These are phyloP conservation scores for Valencia hispanica DNA, from an alignment of 2,797 vertebrate genomes.

Conservation along the genomic window DNA sequence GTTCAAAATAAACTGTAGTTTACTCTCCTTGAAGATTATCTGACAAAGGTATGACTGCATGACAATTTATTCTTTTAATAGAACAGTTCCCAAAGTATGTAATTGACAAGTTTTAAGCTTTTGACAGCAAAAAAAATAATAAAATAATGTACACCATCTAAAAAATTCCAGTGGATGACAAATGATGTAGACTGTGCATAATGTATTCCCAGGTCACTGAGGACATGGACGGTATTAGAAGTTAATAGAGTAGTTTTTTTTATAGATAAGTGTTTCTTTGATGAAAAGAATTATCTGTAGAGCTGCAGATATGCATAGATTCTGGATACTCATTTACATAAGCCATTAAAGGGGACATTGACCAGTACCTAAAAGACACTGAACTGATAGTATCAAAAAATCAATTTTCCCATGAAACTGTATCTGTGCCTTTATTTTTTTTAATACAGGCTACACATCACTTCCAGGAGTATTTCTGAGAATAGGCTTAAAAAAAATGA, in stretches of 20 bases:
- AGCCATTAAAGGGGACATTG: neutral
- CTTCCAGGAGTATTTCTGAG: neutral
- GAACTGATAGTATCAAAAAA: neutral
- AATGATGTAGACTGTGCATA: neutral
- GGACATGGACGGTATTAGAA: neutral
- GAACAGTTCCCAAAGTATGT: neutral
- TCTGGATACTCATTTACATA: neutral
- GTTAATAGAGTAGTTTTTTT: neutral
- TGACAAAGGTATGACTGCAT: neutral
- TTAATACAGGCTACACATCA: neutral
- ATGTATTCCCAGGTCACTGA: neutral
- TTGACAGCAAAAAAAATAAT: neutral
- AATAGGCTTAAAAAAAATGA: neutral
- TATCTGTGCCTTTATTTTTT: neutral
- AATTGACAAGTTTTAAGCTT: neutral
- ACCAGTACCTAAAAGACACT: neutral
- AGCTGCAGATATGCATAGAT: conserved; percentile 1
- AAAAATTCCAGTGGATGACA: neutral
- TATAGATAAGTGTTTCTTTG: neutral
- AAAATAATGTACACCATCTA: neutral
- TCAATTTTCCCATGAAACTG: neutral
- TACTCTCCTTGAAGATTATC: neutral
- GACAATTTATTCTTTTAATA: neutral
- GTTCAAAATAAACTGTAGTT: neutral
- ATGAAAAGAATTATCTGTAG: neutral